These are phyloP conservation scores for Falco peregrinus DNA, from an alignment of 2,797 vertebrate species.

Conservation along the genomic window DNA sequence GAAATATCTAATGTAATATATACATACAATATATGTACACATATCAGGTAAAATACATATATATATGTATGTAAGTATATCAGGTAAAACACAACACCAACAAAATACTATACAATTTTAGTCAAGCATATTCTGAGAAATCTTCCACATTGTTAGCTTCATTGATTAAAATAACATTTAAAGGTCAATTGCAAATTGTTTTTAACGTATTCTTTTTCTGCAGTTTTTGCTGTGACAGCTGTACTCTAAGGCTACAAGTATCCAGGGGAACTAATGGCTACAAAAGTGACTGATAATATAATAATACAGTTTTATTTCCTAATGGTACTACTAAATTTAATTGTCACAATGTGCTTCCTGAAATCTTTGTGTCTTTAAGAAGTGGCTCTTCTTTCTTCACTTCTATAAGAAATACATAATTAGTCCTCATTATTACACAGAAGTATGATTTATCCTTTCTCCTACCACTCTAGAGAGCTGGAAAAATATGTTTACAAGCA, in stretches of 20 bases:
- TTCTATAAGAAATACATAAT: neutral
- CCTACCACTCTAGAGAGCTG: neutral
- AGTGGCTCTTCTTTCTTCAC: neutral
- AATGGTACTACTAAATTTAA: neutral
- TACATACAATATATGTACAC: too few relatives aligned
- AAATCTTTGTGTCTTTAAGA: neutral
- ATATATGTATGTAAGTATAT: neutral
- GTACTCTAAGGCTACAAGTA: neutral
- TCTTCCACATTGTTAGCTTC: neutral
- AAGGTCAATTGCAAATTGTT: conserved; percentile 8
- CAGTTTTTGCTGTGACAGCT: neutral
- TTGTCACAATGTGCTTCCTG: neutral
- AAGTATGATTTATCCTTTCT: neutral
- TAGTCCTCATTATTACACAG: neutral
- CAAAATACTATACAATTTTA: neutral
- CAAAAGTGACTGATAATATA: conserved; percentile 13
- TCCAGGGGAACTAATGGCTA: conserved; percentile 25
- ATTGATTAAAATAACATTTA: neutral
- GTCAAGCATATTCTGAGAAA: neutral
- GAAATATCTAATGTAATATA: neutral
- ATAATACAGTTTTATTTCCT: conserved; percentile 15
- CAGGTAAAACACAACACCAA: neutral
- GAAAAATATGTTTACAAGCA: neutral
- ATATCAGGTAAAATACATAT: neutral
- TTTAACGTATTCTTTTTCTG: neutral